Base-by-base conservation (phyloP, 2,888 invertebrate species). In the Pycnomerus fuliginosus region DNA sequence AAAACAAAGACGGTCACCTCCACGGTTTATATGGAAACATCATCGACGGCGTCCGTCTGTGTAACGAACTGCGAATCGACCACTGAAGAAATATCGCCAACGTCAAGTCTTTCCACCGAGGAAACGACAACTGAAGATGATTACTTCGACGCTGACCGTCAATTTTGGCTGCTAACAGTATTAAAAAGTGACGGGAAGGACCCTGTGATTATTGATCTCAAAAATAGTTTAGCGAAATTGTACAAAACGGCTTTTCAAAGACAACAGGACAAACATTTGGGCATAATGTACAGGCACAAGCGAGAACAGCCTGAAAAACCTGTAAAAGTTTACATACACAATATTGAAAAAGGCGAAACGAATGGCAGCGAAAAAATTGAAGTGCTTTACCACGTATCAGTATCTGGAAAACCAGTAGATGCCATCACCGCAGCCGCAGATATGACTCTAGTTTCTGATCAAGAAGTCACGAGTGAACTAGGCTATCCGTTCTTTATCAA, bases 111-210 rank as follows among this genome's bases (percentile, higher is more conserved):
- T 3, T 72, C 42, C n/a, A 25, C 39, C 11, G 44, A 50, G 4
- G 51, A 50, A 16, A 45, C 41, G 20, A 57, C 50, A 32, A 22
- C 40, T 39, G 53, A 55, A 7, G 61, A 62, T 28, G 57, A 61
- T 37, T 56, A 54, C 14, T 58, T 64, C 16, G 64, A 67, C 30
- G 82, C 82, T 8, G 84, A 85, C 63, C 74, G 82, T 39, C 79
- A 87, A 34, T 91, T 87, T 72, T 91, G 90, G 90, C 73, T 91
- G 38, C 69, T 90, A 20, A 91, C 90, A 1, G 85, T 89, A 38
- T 79, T 89, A 53, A 81, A 74, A 51, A 76, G 76, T 32, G 73
- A 75, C 29, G 76, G 74, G 5, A 67, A 64, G 52, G 76, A 76
- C 53, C 71, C 70, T 16, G 69, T 76, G 23, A 72, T 78, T 4